Evolutionary conservation across 2,113 vertebrate genomes (phyloP).

Genomic region (Saguinus imperator): DNA sequence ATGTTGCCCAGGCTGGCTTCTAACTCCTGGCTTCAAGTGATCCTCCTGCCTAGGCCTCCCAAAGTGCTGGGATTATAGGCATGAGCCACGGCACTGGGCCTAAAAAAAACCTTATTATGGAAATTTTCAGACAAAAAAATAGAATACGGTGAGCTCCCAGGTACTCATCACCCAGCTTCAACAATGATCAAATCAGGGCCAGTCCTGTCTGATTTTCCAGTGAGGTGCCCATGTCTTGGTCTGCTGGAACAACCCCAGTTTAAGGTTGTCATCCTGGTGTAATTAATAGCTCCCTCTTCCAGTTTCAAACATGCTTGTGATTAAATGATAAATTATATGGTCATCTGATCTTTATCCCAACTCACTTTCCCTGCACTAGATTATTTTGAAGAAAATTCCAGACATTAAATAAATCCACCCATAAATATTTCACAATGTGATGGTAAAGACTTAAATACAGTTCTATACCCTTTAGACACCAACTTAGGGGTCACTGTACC

Average conservation of each 20-base stretch:
- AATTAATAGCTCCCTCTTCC: not conserved
- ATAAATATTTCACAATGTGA: not conserved
- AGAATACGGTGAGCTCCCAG: not conserved
- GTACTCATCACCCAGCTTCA: not conserved
- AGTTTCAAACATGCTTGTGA: not conserved
- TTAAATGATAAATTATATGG: not conserved
- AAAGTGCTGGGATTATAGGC: too few relatives aligned
- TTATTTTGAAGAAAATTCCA: constrained; percentile 54
- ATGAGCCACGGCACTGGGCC: too few relatives aligned
- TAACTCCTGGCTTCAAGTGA: too few relatives aligned
- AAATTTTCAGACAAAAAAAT: constrained; percentile 25
- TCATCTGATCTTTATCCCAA: not conserved
- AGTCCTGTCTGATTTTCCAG: not conserved
- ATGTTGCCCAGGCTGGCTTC: too few relatives aligned
- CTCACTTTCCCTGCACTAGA: not conserved
- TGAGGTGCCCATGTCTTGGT: not conserved
- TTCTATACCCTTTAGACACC: not conserved
- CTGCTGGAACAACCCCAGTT: not conserved
- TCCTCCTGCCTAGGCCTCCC: too few relatives aligned
- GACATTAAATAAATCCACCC: not conserved
- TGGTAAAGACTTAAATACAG: constrained; percentile 6
- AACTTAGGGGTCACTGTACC: not conserved
- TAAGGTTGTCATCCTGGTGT: not conserved
- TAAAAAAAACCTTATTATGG: not conserved
- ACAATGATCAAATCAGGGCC: constrained; percentile 11